phyloP scores from a whole-genome alignment of 2,113 vertebrate genomes.

The Heterotis niloticus region DNA sequence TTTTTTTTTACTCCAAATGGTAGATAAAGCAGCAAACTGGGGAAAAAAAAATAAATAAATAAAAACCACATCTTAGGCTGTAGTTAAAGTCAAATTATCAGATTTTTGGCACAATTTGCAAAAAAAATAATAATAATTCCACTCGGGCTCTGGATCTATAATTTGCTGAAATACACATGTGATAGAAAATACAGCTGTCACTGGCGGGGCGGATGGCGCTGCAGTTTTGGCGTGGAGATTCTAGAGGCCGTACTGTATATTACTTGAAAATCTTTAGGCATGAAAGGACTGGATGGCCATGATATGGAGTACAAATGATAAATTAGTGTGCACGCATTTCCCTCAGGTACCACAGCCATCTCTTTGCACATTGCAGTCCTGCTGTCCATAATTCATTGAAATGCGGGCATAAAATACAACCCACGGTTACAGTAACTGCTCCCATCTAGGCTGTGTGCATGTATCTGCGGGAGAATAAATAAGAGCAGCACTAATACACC shows the following conservation, averaged over 20 bases:
- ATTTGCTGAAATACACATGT: constrained; percentile 43
- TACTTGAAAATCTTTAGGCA: constrained; percentile 59
- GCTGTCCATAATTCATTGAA: constrained; percentile 1
- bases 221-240: constrained; percentile 44
- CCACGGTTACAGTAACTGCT: constrained; percentile 3
- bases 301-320: constrained; percentile 11
- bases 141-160: constrained; percentile 54
- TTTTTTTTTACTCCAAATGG: not conserved
- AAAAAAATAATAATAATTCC: too few relatives aligned
- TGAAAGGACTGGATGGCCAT: constrained; percentile 45
- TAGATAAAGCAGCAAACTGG: constrained; percentile 1
- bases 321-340: not conserved
- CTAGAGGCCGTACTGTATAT: constrained; percentile 58
- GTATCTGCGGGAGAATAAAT: not conserved
- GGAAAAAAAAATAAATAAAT: too few relatives aligned
- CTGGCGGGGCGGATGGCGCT: constrained; percentile 32
- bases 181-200: constrained; percentile 61
- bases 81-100: too few relatives aligned
- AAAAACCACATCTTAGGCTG: too few relatives aligned
- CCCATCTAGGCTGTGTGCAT: too few relatives aligned
- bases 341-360: not conserved
- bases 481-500: constrained; percentile 5
- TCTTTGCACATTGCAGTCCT: constrained; percentile 1
- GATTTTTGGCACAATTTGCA: too few relatives aligned
- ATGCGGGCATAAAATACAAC: not conserved